Percentiles rank a stretch among this genome's conserved stretches.
Conservation (phyloP, 2,113 vertebrate genomes). For the Crocuta crocuta region DNA sequence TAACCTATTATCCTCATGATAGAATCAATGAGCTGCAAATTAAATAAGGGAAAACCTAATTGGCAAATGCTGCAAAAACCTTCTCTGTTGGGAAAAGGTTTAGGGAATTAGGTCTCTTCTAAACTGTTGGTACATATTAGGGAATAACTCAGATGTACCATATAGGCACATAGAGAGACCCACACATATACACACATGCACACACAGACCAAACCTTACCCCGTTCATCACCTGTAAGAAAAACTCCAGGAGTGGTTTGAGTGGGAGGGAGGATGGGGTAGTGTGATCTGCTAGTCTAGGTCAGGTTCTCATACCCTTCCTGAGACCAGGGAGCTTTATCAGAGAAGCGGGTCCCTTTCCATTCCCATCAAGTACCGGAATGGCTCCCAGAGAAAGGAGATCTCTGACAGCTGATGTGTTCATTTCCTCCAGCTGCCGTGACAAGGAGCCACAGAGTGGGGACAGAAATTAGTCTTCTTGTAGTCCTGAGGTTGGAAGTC, state of each 20-base stretch:
- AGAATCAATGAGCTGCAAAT: not conserved
- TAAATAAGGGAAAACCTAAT: not conserved
- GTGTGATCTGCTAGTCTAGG: not conserved
- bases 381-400: not conserved
- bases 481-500: not conserved
- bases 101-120: not conserved
- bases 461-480: not conserved
- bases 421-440: accelerated
- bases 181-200: no score
- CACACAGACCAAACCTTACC: not conserved
- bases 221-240: not conserved
- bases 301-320: not conserved
- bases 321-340: not conserved
- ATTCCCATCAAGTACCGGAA: not conserved
- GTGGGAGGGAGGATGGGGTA: not conserved
- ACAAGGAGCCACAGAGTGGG: not conserved
- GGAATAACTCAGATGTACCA: not conserved
- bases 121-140: not conserved
- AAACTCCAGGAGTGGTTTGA: not conserved
- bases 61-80: not conserved
- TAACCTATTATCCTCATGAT: not conserved
- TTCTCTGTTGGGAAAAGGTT: not conserved
- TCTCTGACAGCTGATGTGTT: not conserved
- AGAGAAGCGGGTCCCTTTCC: not conserved
- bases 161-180: not conserved